phyloP scores from a whole-genome alignment of 1,140 invertebrate species.

The Tachypleus tridentatus region DNA sequence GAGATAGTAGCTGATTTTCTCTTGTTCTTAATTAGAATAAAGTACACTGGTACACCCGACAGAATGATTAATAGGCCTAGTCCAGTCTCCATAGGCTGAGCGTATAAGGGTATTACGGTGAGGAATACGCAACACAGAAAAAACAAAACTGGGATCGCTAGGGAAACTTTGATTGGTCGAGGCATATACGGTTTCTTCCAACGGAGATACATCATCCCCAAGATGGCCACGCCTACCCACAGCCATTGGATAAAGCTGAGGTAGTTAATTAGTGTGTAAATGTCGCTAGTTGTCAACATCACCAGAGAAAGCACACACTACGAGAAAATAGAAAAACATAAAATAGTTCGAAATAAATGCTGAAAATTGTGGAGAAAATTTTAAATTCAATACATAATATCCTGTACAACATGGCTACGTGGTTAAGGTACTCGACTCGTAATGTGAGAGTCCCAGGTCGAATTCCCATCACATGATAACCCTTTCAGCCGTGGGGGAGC shows the following conservation, averaged over 20 bases:
- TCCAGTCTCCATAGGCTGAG: slow-evolving; percentile 34
- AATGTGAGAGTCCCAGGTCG: too few species aligned
- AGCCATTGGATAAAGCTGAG: slow-evolving; percentile 68
- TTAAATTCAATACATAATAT: too few species aligned
- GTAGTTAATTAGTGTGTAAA: slow-evolving; percentile 61
- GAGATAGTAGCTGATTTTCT: too few species aligned
- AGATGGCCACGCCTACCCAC: slow-evolving; percentile 57
- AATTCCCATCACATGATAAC: too few species aligned
- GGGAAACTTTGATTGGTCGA: slow-evolving; percentile 57
- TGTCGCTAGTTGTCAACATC: slow-evolving; percentile 56
- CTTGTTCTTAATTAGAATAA: too few species aligned
- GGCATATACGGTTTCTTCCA: slow-evolving; percentile 54
- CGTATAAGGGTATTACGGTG: slow-evolving; percentile 39
- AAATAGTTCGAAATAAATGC: too few species aligned
- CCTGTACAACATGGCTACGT: too few species aligned
- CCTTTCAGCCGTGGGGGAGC: too few species aligned
- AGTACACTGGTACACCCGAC: too few species aligned
- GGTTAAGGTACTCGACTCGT: too few species aligned
- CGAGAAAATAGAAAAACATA: slow-evolving; percentile 24
- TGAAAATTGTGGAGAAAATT: too few species aligned
- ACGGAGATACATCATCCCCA: slow-evolving; percentile 63
- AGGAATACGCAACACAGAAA: slow-evolving; percentile 41
- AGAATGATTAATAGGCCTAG: slow-evolving; percentile 8
- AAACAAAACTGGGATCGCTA: slow-evolving; percentile 43
- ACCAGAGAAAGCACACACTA: slow-evolving; percentile 56